A percentile compares a stretch with the other conserved stretches of the same genome.
Evolutionary conservation across 2,888 invertebrate genomes (phyloP).

Genomic region (Drepanosiphum platanoidis): DNA sequence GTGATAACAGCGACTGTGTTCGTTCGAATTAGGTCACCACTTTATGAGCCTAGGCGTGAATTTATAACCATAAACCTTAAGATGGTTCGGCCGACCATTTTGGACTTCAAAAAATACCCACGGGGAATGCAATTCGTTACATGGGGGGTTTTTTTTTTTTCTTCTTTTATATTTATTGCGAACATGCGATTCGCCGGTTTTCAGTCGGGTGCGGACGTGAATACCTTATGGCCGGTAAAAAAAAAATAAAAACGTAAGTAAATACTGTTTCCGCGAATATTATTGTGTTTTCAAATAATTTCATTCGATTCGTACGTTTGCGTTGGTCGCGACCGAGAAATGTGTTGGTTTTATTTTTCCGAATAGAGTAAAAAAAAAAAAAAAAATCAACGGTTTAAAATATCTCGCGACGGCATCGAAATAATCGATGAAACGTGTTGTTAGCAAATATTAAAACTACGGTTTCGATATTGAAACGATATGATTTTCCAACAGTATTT

Average conservation of each 20-base stretch:
- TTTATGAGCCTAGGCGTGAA: constrained; percentile 38
- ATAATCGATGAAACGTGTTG: too few relatives aligned
- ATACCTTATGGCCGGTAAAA: not conserved
- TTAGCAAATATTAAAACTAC: too few relatives aligned
- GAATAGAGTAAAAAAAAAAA: not conserved
- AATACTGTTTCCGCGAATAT: not conserved
- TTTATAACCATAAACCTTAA: constrained; percentile 39
- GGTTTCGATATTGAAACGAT: too few relatives aligned
- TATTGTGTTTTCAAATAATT: not conserved
- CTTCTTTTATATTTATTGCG: constrained; percentile 40
- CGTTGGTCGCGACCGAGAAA: not conserved
- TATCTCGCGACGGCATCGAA: too few relatives aligned
- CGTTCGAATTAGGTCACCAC: constrained; percentile 34
- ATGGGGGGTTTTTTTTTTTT: constrained; percentile 8
- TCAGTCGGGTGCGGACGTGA: not conserved
- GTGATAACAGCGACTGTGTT: not conserved
- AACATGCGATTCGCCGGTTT: not conserved
- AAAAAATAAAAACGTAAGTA: not conserved
- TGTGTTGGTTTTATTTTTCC: not conserved
- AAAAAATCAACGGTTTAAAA: not conserved
- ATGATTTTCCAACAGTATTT: too few relatives aligned
- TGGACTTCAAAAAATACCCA: constrained; percentile 32
- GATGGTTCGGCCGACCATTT: constrained; percentile 25
- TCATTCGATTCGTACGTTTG: not conserved
- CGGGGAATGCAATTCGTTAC: constrained; percentile 16